These are phyloP conservation scores for Phthorimaea operculella DNA, from an alignment of 1,140 invertebrate genomes.

Conservation along the genomic window DNA sequence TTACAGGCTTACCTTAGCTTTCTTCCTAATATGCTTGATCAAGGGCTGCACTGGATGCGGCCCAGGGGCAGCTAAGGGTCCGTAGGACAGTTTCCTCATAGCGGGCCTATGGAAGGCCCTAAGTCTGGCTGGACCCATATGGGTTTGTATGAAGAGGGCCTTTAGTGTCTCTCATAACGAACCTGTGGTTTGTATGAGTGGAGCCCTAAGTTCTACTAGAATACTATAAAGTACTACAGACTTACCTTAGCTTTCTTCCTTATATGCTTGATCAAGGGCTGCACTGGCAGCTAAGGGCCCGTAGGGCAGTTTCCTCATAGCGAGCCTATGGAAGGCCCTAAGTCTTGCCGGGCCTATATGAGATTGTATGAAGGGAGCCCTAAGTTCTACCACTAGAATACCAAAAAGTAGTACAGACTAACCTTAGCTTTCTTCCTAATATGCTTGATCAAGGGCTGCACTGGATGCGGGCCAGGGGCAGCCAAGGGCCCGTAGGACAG, in stretches of 20 bases:
- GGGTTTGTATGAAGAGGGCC: slow-evolving; percentile 94
- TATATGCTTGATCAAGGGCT: slow-evolving; percentile 90
- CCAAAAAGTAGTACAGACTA: too few species aligned
- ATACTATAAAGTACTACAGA: slow-evolving; percentile 14
- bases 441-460: slow-evolving; percentile 87
- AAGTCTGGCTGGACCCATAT: slow-evolving; percentile 80
- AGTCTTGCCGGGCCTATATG: slow-evolving; percentile 82
- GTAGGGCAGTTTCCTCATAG: slow-evolving; percentile 88
- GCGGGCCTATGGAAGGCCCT: slow-evolving; percentile 94
- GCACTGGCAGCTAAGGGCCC: slow-evolving; percentile 80
- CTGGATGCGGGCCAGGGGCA: slow-evolving; percentile 76
- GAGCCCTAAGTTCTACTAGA: too few species aligned
- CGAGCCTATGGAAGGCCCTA: slow-evolving; percentile 93
- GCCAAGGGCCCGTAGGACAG: slow-evolving; percentile 86
- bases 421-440: slow-evolving; percentile 93
- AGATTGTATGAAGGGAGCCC: slow-evolving; percentile 95
- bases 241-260: slow-evolving; percentile 87
- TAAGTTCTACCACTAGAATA: slow-evolving; percentile 78
- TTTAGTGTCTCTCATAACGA: too few species aligned
- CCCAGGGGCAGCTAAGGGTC: slow-evolving; percentile 75
- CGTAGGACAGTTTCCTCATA: slow-evolving; percentile 88
- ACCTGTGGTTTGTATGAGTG: too few species aligned
- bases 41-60: slow-evolving; percentile 84
- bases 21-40: slow-evolving; percentile 92
- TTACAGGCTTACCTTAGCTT: slow-evolving; percentile 90